A percentile compares a stretch with the other conserved stretches of the same genome.
These are phyloP conservation scores for Verasper variegatus DNA, from an alignment of 2,113 vertebrate genomes.

Conservation along the genomic window DNA sequence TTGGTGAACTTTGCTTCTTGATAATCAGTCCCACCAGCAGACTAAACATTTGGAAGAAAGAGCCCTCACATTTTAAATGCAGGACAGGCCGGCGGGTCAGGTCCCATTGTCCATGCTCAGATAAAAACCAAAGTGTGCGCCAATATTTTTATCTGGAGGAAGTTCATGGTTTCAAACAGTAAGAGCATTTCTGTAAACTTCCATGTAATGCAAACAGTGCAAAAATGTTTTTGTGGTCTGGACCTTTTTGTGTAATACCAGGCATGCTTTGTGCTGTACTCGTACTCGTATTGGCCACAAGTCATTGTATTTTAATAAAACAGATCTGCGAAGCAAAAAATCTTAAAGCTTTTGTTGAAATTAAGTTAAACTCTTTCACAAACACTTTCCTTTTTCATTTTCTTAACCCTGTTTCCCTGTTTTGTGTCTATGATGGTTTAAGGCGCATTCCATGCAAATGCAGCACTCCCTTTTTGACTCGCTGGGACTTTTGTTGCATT, in stretches of 20 bases:
- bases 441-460: not conserved
- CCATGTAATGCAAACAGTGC: conserved; percentile 36
- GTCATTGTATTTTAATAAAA: not conserved
- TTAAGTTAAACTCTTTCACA: not conserved
- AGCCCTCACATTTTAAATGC: conserved; percentile 36
- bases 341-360: not conserved
- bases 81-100: conserved; percentile 6
- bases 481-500: conserved; percentile 1
- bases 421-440: not conserved
- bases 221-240: conserved; percentile 11
- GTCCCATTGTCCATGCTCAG: conserved; percentile 54
- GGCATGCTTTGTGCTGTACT: conserved; percentile 7
- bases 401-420: not conserved
- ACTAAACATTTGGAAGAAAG: conserved; percentile 70
- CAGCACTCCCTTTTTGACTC: not conserved
- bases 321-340: not conserved
- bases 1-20: conserved; percentile 68
- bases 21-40: conserved; percentile 70
- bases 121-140: conserved; percentile 36
- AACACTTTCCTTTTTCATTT: not conserved
- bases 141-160: conserved; percentile 60
- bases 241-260: not conserved
- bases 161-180: conserved; percentile 48
- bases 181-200: conserved; percentile 39
- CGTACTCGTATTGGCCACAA: not conserved